Evolutionary conservation across 2,797 vertebrate species (phyloP), one percentile per base, ranked within the genome.

Genomic region (Anomalospiza imberbis): DNA sequence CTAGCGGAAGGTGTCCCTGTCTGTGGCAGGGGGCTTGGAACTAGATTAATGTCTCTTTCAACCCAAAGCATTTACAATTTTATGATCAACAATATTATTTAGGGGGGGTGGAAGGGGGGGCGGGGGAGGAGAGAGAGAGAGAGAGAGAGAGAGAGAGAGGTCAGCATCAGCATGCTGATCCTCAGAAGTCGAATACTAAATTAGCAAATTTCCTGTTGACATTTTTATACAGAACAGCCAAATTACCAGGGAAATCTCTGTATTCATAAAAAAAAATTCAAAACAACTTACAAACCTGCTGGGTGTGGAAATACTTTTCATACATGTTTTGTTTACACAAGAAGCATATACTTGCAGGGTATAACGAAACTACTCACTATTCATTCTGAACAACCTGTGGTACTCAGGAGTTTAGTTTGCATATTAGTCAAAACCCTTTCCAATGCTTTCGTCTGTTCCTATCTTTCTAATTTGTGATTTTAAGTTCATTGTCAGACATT

Each of bases 241-340:
- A 77, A 89, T 75, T 81, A 67, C 45, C 81, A 88, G 84, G 20
- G 79, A 97, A 95, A 91, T 60, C 60, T 83, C 78, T 84, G 68
- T 38, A 79, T 65, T 85, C 87, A 72, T 91, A 92, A 95, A 94
- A 96, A 94, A 96, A 88, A 88, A 93, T 79, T 91, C 91, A 83
- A 55, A 88, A 86, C 13, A 2, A 34, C 34, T 65, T 54, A 61
- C 47, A 85, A 88, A 81, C 78, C 72, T 84, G 18, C 4, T 89
- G 81, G 58, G 67, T 92, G 29, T 91, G 87, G 50, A 72, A 93
- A 45, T 94, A 93, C 88, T 95, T 95, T 80, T 90, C 85, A 79
- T 86, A 75, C 13, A 31, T 70, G 36, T 74, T 95, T 96, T 68
- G 12, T 76, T 72, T 89, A 85, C 78, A 94, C 31, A 89, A n/a